Evolutionary conservation across 2,888 invertebrate genomes (phyloP), one percentile per base, ranked within the genome.

Genomic region (Endomychus coccineus): DNA sequence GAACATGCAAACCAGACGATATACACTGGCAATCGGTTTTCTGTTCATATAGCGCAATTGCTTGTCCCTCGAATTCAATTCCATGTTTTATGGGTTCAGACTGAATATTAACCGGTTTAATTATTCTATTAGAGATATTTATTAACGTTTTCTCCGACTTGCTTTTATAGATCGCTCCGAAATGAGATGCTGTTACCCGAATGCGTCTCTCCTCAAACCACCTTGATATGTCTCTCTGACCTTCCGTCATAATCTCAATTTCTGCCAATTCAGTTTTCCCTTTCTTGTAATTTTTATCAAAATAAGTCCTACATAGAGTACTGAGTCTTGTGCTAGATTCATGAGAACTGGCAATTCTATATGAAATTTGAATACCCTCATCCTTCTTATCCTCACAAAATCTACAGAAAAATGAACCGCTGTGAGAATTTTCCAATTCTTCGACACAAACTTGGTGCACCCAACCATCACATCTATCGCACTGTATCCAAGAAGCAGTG

Each of bases 381-480:
- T n/a, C n/a, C n/a, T n/a, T n/a, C n/a, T n/a, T n/a, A n/a, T n/a
- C n/a, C n/a, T n/a, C n/a, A n/a, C n/a, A n/a, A n/a, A n/a, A n/a
- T n/a, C n/a, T n/a, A n/a, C n/a, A 19, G 19, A 19, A 19, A 19
- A 19, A 19, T 19, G 7, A 19, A 5, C 19, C 19, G 19, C 19
- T 19, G 6, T 19, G 19, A 19, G 19, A 19, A 5, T 6, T 19
- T 6, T 19, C 19, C 19, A 19, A 6, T 19, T 19, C 19, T 19
- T 19, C 19, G 19, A 7, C 19, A n/a, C n/a, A n/a, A n/a, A n/a
- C n/a, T n/a, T n/a, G n/a, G n/a, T 27, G 27, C 5, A 27, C 27
- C 27, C 27, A 27, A 11, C 12, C 27, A 6, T 27, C 16, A 17
- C 29, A 29, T 15, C 4, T 17, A 7, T 29, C 29, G n/a, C 29